Evolutionary conservation across 1,140 invertebrate genomes (phyloP).

Genomic region (Aphis craccivora): DNA sequence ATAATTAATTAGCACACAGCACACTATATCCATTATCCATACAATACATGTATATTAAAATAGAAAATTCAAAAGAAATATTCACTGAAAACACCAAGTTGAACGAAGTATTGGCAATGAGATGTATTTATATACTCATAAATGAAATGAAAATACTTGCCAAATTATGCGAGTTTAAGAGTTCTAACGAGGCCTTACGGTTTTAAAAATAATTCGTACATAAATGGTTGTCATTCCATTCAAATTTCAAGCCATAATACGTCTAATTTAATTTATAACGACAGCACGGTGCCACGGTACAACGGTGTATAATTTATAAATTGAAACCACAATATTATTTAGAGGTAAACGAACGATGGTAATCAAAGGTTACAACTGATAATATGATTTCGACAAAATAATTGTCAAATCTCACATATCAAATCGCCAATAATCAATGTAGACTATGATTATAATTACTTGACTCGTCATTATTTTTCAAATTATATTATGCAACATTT

Average conservation of each 20-base stretch:
- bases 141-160: conserved; percentile 49
- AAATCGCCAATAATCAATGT: neutral
- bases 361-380: conserved; percentile 13
- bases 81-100: neutral
- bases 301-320: neutral
- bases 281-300: neutral
- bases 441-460: neutral
- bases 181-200: conserved; percentile 30
- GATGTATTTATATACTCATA: conserved; percentile 28
- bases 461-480: neutral
- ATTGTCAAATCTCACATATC: neutral
- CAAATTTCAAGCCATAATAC: conserved; percentile 13
- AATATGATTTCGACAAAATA: neutral
- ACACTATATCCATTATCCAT: neutral
- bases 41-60: neutral
- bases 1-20: neutral
- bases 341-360: neutral
- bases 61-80: conserved; percentile 15
- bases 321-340: neutral
- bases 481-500: neutral
- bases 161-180: conserved; percentile 28
- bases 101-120: neutral
- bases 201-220: conserved; percentile 49
- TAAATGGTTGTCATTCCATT: conserved; percentile 51
- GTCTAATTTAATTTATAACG: conserved; percentile 24